Percentiles rank a stretch among this genome's conserved stretches.
These are phyloP conservation scores for Macrosteles quadrilineatus DNA, from an alignment of 1,140 invertebrate genomes.

Conservation along the genomic window DNA sequence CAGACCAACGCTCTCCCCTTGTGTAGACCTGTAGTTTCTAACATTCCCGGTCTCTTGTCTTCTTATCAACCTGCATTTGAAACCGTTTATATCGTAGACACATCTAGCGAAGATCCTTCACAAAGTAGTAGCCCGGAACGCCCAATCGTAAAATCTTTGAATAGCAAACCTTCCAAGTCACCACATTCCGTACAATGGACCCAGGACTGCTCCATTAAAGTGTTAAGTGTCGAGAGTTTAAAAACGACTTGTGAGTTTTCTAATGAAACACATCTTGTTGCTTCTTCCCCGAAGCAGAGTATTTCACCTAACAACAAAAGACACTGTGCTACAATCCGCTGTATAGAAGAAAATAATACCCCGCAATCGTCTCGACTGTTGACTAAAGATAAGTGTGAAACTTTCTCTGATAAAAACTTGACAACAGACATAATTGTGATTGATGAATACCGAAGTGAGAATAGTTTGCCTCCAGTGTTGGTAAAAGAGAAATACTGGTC, in stretches of 20 bases:
- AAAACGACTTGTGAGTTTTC: not conserved
- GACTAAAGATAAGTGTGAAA: too few species aligned
- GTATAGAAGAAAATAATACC: too few species aligned
- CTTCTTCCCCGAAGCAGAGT: not conserved
- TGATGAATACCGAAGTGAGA: not conserved
- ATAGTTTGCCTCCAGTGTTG: not conserved
- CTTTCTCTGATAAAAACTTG: not conserved
- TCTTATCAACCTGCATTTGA: not conserved
- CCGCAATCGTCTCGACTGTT: too few species aligned
- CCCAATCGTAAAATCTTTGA: too few species aligned
- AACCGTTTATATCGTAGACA: not conserved
- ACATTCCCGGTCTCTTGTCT: not conserved
- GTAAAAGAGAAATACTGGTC: too few species aligned
- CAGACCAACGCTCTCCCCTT: not conserved
- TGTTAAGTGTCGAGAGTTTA: not conserved
- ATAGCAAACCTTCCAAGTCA: too few species aligned
- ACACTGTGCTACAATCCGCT: too few species aligned
- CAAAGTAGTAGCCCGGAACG: too few species aligned
- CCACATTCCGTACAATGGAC: too few species aligned
- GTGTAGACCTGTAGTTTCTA: not conserved
- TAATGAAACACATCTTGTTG: not conserved
- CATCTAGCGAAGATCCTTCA: not conserved
- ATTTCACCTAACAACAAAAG: not conserved
- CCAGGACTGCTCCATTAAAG: not conserved
- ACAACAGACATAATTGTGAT: not conserved